These are phyloP conservation scores for Rafetus swinhoei DNA, from an alignment of 2,113 vertebrate genomes.

Conservation along the genomic window DNA sequence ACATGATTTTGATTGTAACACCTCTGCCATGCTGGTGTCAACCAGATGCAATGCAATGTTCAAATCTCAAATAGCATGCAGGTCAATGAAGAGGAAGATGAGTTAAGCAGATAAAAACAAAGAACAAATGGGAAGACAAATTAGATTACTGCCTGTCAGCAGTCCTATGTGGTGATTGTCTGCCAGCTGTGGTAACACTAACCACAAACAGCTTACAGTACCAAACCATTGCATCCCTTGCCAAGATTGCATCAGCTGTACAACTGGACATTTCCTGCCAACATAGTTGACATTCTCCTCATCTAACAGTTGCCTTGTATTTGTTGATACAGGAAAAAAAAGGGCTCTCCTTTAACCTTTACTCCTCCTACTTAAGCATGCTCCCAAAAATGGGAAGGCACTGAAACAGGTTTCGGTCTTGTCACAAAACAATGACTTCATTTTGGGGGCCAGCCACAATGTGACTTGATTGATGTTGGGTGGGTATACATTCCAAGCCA, in stretches of 20 bases:
- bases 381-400: not conserved
- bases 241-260: slow-evolving; percentile 57
- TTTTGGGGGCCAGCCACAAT: not conserved
- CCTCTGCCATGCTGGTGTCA: not conserved
- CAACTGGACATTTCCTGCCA: slow-evolving; percentile 52
- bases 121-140: slow-evolving; percentile 68
- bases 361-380: not conserved
- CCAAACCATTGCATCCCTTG: slow-evolving; percentile 49
- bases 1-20: slow-evolving; percentile 36
- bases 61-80: slow-evolving; percentile 46
- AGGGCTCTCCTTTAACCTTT: not conserved
- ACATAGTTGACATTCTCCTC: slow-evolving; percentile 43
- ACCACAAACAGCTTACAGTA: slow-evolving; percentile 66
- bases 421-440: not conserved
- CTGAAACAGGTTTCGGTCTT: not conserved
- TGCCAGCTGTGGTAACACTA: slow-evolving; percentile 61
- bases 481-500: rapidly evolving
- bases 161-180: slow-evolving; percentile 52
- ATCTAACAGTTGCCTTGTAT: not conserved
- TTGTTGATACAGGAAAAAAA: slow-evolving; percentile 26
- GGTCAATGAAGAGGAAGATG: slow-evolving; percentile 11
- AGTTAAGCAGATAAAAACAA: slow-evolving; percentile 69
- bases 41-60: slow-evolving; percentile 40
- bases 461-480: not conserved
- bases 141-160: slow-evolving; percentile 73